Conservation (phyloP, 2,113 vertebrate genomes). For the Mohoua ochrocephala region DNA sequence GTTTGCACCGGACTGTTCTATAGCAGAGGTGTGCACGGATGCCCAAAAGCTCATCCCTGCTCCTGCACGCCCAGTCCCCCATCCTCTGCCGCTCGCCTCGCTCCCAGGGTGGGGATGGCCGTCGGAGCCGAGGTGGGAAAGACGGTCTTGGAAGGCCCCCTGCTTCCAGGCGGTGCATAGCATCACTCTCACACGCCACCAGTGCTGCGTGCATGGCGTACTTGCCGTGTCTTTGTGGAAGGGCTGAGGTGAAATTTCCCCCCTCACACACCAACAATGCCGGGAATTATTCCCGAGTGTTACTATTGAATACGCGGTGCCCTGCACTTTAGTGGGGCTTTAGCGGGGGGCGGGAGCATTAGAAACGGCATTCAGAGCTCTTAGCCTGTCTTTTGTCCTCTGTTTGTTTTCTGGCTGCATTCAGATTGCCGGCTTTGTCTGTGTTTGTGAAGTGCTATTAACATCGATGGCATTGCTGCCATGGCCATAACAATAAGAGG, state of each 20-base stretch:
- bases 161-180: slow-evolving; percentile 50
- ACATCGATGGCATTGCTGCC: slow-evolving; percentile 8
- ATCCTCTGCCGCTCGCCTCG: background rate
- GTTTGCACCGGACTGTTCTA: background rate
- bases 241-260: background rate
- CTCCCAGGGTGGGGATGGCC: background rate
- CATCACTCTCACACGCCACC: background rate
- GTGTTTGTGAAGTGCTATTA: slow-evolving; percentile 34
- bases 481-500: background rate
- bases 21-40: background rate
- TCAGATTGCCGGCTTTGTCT: slow-evolving; percentile 1
- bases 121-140: background rate
- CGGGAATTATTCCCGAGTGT: background rate
- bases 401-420: background rate
- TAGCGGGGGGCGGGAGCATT: background rate
- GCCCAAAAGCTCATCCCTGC: background rate
- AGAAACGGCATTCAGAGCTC: background rate
- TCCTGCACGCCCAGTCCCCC: background rate
- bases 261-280: background rate
- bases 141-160: slow-evolving; percentile 60
- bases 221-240: background rate
- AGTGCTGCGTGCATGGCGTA: background rate
- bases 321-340: background rate
- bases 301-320: background rate
- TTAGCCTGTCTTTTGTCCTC: slow-evolving; percentile 10